Evolutionary conservation across 2,888 invertebrate species (phyloP), one percentile per base, ranked within the genome.

Genomic region (Thyatira batis): DNA sequence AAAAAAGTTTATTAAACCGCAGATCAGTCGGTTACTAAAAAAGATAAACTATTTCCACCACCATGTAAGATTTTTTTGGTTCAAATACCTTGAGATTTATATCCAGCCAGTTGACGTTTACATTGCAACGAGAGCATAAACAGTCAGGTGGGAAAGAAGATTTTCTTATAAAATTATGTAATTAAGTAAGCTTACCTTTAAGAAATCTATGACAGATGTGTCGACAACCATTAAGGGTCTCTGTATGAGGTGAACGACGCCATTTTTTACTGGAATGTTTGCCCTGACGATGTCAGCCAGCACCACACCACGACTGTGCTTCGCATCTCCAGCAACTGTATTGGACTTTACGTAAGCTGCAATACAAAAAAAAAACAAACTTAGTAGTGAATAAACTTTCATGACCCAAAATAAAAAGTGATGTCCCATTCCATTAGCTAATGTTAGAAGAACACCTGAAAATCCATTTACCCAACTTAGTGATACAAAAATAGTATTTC

Each of bases 151-250:
- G n/a, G n/a, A n/a, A n/a, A n/a, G n/a, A n/a, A n/a, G n/a, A n/a
- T n/a, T n/a, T n/a, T n/a, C n/a, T n/a, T n/a, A n/a, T n/a, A n/a
- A n/a, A n/a, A n/a, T n/a, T n/a, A n/a, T n/a, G n/a, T 46, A 43
- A 46, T 25, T 21, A 21, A 23, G 50, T 6, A 33, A 53, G 55
- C 76, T 76, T 70, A 97, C 97, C 96, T 96, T 95, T 55, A 98
- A 92, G 76, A 97, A 96, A 82, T 97, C 95, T 65, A 94, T 95
- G 60, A 98, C 95, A 3, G 96, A 95, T n/a, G 96, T 96, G 76
- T 98, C 97, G 51, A 97, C 96, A 55, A 98, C 95, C 96, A 98
- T 97, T 13, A 98, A 92, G 0, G 98, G 98, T 63, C 97, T 94
- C 73, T 97, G 96, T 67, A 98, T 98, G 61, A 98, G 94, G 88